Percentiles rank a stretch among this genome's conserved stretches.
These are phyloP conservation scores for Agelaius tricolor DNA, from an alignment of 2,113 vertebrate genomes.

Conservation along the genomic window DNA sequence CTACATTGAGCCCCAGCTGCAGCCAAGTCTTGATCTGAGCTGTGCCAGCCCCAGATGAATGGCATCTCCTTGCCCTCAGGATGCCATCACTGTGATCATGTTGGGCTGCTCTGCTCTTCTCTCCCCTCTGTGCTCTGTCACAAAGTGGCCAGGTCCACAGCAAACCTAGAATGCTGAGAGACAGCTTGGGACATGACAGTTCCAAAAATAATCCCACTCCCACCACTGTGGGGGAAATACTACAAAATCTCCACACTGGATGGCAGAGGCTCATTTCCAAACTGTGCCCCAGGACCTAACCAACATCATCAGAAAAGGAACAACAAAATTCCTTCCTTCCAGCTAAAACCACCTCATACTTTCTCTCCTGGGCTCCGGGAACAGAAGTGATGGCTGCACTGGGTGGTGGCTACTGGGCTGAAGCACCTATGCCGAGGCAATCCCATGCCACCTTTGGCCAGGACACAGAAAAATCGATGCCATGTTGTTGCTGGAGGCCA, in stretches of 20 bases:
- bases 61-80: background rate
- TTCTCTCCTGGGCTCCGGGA: slow-evolving; percentile 16
- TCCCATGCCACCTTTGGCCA: background rate
- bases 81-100: rapidly evolving
- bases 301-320: background rate
- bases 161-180: background rate
- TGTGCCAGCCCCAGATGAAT: background rate
- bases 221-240: background rate
- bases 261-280: background rate
- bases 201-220: background rate
- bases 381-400: background rate
- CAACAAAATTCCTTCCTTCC: slow-evolving; percentile 11
- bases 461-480: background rate
- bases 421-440: background rate
- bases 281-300: background rate
- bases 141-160: background rate
- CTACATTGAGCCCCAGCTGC: background rate
- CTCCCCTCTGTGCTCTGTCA: background rate
- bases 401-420: background rate
- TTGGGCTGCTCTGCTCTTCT: background rate
- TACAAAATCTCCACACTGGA: background rate
- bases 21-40: background rate
- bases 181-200: background rate
- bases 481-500: rapidly evolving
- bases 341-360: background rate